Evolutionary conservation across 2,888 invertebrate species (phyloP).

Genomic region (Stegophylla sp.): DNA sequence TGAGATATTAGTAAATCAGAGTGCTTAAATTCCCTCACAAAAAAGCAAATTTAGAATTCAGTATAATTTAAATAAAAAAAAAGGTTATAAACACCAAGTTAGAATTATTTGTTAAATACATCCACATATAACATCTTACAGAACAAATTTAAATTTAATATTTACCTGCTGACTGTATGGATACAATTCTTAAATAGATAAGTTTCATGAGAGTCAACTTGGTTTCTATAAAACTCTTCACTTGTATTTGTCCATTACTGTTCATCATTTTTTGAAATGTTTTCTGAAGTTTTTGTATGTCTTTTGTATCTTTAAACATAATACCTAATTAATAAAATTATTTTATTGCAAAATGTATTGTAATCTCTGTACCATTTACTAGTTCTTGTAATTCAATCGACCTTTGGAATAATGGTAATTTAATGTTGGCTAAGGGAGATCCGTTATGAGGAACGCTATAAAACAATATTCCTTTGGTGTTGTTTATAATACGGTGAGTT

Average conservation of each 20-base stretch:
- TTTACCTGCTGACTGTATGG: slow-evolving; percentile 79
- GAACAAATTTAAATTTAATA: neutral
- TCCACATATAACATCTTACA: too few relatives aligned
- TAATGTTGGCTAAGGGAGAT: slow-evolving; percentile 78
- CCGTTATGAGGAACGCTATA: slow-evolving; percentile 88
- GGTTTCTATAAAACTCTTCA: slow-evolving; percentile 82
- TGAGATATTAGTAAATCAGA: too few relatives aligned
- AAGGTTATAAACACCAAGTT: too few relatives aligned
- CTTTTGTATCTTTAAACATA: slow-evolving; percentile 71
- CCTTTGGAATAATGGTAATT: slow-evolving; percentile 76
- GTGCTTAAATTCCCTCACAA: too few relatives aligned
- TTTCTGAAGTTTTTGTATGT: slow-evolving; percentile 74
- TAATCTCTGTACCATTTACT: slow-evolving; percentile 71
- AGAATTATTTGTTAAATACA: too few relatives aligned
- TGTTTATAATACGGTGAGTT: slow-evolving; percentile 61
- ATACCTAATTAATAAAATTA: neutral
- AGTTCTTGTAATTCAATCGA: slow-evolving; percentile 82
- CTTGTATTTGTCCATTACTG: slow-evolving; percentile 67
- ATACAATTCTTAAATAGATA: slow-evolving; percentile 77
- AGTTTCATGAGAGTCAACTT: slow-evolving; percentile 78
- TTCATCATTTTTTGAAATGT: slow-evolving; percentile 70
- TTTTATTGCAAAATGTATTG: neutral
- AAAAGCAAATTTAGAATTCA: too few relatives aligned
- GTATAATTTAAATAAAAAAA: too few relatives aligned
- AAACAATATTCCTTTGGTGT: slow-evolving; percentile 76